Evolutionary conservation across 1,140 invertebrate genomes (phyloP), one percentile per base, ranked within the genome.

Genomic region (Calycopis cecrops): DNA sequence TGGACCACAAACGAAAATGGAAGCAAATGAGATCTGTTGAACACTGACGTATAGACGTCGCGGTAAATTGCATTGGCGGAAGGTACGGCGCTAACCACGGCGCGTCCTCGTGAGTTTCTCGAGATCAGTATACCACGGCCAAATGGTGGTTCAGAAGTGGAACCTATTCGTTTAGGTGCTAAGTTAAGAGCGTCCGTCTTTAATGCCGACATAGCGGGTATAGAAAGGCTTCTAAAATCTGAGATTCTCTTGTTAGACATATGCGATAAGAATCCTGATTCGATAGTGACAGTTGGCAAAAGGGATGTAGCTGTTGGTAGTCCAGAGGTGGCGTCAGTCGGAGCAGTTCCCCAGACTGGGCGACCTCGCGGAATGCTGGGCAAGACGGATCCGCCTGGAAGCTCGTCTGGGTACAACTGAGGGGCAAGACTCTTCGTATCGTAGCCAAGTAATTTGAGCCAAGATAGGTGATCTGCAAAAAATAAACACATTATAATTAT

Each of bases 41-140:
- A 96, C 0, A 99, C 95, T 1, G 96, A 96, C 0, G 95, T 97
- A 68, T 97, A 96, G 0, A 98, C 96, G 79, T 97, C 96, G n/a
- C 93, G 90, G 69, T 96, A 95, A 63, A 97, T 96, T 11, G 94
- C 90, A 76, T 96, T 96, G 0, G 96, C 94, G 0, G 94, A 93
- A 7, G 95, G 94, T 1, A 96, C 94, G 62, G 94, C 93, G 1
- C 94, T 95, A 1, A 97, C 93, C 1, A 96, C 93, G 1, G 95
- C 96, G 65, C 94, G 92, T 0, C 93, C 94, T 17, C 94, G 92
- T 3, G 89, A 83, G 4, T 93, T 93, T 37, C 94, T 90, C 0
- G 96, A 97, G 0, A 98, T 92, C 0, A 98, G 88, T 54, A 98
- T 96, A 6, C 96, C 96, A 71, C 94, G 92, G n/a, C 96, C 96